These are phyloP conservation scores for Xenopus borealis DNA, from an alignment of 2,113 vertebrate genomes.

Conservation along the genomic window DNA sequence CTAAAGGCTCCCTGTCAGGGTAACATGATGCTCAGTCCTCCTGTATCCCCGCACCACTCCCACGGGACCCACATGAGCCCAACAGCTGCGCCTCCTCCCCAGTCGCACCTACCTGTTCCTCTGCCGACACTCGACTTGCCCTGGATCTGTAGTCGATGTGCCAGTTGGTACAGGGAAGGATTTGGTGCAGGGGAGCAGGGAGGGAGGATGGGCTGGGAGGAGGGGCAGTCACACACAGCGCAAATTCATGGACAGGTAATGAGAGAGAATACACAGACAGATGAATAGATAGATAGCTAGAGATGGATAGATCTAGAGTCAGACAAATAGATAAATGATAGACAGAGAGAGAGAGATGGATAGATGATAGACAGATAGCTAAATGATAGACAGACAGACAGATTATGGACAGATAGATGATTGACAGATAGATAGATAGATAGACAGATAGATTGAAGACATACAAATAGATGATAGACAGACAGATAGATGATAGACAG, in stretches of 20 bases:
- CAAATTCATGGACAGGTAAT: conserved; percentile 29
- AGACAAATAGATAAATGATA: no score
- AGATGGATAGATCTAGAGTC: no score
- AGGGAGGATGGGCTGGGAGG: conserved; percentile 7
- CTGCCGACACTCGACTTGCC: conserved; percentile 1
- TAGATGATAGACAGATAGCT: no score
- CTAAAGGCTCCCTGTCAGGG: background rate
- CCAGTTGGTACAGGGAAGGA: conserved; percentile 5
- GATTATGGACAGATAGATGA: no score
- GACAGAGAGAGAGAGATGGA: no score
- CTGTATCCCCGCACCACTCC: background rate
- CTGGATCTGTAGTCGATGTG: conserved; percentile 5
- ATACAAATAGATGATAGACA: no score
- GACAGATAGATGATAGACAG: no score
- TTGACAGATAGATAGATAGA: no score
- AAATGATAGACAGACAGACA: no score
- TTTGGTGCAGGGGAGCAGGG: conserved; percentile 30
- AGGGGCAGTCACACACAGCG: conserved; percentile 21
- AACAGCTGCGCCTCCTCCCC: background rate
- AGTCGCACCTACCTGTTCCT: conserved; percentile 19
- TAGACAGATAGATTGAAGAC: no score
- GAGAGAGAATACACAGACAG: no score
- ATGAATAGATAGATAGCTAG: no score
- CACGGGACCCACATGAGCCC: background rate
- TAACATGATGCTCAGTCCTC: background rate